Evolutionary conservation across 2,888 invertebrate genomes (phyloP).

Genomic region (Drosophila sordidula): DNA sequence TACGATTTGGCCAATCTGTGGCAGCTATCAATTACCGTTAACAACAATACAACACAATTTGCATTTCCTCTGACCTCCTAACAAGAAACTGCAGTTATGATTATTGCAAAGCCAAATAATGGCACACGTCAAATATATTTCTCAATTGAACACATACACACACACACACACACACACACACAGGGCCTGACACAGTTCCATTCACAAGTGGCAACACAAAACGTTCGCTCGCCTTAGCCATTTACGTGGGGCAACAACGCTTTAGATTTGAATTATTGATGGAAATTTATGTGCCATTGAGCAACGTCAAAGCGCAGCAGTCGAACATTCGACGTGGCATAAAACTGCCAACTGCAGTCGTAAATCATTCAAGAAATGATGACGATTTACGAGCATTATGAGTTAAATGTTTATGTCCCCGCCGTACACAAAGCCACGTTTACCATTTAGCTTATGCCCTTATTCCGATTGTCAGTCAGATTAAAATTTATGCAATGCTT

Average conservation of each 20-base stretch:
- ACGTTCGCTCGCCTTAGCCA: slow-evolving; percentile 18
- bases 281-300: slow-evolving; percentile 66
- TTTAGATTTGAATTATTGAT: slow-evolving; percentile 70
- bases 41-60: slow-evolving; percentile 22
- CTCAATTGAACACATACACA: slow-evolving; percentile 31
- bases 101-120: slow-evolving; percentile 44
- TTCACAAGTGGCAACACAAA: slow-evolving; percentile 25
- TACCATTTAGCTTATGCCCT: slow-evolving; percentile 22
- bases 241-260: slow-evolving; percentile 33
- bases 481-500: slow-evolving; percentile 35
- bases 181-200: slow-evolving; percentile 15
- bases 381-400: slow-evolving; percentile 49
- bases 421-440: slow-evolving; percentile 1
- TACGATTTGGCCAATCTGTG: slow-evolving; percentile 42
- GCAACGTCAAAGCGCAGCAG: slow-evolving; percentile 25
- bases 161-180: slow-evolving; percentile 14
- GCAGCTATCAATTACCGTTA: slow-evolving; percentile 36
- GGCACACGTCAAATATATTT: slow-evolving; percentile 31
- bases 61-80: slow-evolving; percentile 16
- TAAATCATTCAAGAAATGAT: slow-evolving; percentile 63
- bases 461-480: slow-evolving; percentile 19
- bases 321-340: slow-evolving; percentile 13
- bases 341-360: slow-evolving; percentile 56
- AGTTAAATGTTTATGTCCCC: slow-evolving; percentile 10
- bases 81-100: slow-evolving; percentile 41